These are phyloP conservation scores for Sebastes itinus DNA, from an alignment of 2,797 vertebrate genomes.

Conservation along the genomic window DNA sequence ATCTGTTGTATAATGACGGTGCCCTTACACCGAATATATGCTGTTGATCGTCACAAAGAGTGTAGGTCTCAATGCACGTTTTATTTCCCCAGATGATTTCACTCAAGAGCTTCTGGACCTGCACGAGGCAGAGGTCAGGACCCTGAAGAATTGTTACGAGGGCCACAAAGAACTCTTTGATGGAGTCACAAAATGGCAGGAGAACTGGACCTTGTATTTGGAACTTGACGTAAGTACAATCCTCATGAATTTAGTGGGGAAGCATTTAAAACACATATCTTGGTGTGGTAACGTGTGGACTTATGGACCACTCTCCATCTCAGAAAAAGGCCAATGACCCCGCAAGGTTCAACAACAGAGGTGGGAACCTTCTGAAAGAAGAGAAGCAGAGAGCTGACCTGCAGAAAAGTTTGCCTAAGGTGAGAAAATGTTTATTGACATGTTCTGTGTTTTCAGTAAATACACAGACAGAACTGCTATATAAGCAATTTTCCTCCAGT, in stretches of 20 bases:
- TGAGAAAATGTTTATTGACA: constrained; percentile 47
- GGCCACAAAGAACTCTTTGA: constrained; percentile 89
- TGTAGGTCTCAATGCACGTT: not conserved
- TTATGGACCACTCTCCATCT: not conserved
- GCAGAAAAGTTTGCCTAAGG: constrained; percentile 92
- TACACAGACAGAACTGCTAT: not conserved
- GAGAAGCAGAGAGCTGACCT: constrained; percentile 92
- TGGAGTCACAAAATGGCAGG: constrained; percentile 89
- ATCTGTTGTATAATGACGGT: not conserved
- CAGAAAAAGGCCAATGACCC: constrained; percentile 93
- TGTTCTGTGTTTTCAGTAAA: not conserved
- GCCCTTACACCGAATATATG: not conserved
- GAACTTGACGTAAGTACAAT: constrained; percentile 88
- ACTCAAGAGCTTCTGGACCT: constrained; percentile 86
- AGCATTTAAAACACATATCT: not conserved
- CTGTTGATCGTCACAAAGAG: not conserved
- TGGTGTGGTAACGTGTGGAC: not conserved
- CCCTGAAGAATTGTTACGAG: constrained; percentile 83
- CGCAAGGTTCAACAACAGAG: constrained; percentile 90
- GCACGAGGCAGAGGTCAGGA: constrained; percentile 85
- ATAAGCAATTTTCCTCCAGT: not conserved
- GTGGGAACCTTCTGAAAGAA: constrained; percentile 94
- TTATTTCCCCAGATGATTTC: constrained; percentile 82
- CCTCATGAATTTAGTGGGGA: not conserved
- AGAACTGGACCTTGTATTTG: constrained; percentile 90